phyloP scores from a whole-genome alignment of 2,113 vertebrate species.

The Laticauda colubrina region DNA sequence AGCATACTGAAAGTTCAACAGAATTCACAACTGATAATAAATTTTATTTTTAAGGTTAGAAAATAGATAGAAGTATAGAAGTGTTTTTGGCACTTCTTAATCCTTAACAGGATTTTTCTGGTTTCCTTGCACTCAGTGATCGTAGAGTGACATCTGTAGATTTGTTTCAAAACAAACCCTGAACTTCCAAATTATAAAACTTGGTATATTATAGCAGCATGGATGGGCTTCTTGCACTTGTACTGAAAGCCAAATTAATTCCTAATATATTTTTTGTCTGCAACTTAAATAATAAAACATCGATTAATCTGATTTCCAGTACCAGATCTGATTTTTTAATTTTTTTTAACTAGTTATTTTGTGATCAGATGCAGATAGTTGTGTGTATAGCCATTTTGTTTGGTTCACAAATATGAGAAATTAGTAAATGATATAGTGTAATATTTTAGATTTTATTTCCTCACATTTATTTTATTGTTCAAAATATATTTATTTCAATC shows the following conservation, averaged over 20 bases:
- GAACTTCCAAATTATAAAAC: slow-evolving; percentile 8
- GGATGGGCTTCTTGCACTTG: not conserved
- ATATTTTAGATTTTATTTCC: not conserved
- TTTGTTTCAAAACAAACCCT: slow-evolving; percentile 20
- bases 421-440: not conserved
- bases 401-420: slow-evolving; percentile 22
- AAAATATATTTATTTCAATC: not conserved
- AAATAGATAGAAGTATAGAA: not conserved
- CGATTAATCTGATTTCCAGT: slow-evolving; percentile 21
- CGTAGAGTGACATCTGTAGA: slow-evolving; percentile 20
- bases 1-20: slow-evolving; percentile 11
- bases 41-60: not conserved
- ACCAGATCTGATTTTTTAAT: slow-evolving; percentile 8
- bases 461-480: not conserved
- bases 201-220: slow-evolving; percentile 25
- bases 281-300: slow-evolving; percentile 6
- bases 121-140: not conserved
- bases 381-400: not conserved
- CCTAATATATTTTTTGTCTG: slow-evolving; percentile 13
- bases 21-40: not conserved
- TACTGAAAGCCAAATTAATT: not conserved
- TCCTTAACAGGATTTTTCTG: not conserved
- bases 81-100: not conserved
- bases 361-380: not conserved
- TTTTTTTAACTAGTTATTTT: not conserved